Evolutionary conservation across 2,113 vertebrate species (phyloP).

Genomic region (Pygoscelis antarcticus): DNA sequence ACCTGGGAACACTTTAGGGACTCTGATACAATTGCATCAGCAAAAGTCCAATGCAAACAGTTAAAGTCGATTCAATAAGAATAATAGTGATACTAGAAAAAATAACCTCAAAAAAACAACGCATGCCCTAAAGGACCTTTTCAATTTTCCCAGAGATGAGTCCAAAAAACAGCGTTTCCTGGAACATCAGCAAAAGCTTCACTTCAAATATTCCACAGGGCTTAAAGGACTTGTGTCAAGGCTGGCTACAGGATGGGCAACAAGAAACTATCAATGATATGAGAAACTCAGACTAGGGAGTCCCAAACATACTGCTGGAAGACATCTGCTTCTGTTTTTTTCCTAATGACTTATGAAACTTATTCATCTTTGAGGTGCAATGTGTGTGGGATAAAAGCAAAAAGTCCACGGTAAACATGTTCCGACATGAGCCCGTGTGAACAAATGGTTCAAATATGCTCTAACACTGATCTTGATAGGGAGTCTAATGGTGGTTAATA

Average conservation of each 20-base stretch:
- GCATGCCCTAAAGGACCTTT: not conserved
- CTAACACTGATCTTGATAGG: not conserved
- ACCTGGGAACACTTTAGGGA: not conserved
- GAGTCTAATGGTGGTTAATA: not conserved
- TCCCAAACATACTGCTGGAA: not conserved
- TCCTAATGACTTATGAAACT: not conserved
- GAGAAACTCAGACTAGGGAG: not conserved
- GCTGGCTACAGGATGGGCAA: not conserved
- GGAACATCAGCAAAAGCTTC: not conserved
- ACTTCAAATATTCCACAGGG: not conserved
- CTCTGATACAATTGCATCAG: not conserved
- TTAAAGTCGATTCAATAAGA: not conserved
- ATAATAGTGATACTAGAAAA: not conserved
- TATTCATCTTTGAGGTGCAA: not conserved
- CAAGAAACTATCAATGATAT: fast-evolving
- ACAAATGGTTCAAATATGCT: not conserved
- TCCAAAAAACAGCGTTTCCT: not conserved
- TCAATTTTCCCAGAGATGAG: not conserved
- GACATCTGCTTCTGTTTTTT: not conserved
- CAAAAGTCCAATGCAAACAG: conserved; percentile 14
- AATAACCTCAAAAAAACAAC: not conserved
- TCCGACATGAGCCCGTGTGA: fast-evolving
- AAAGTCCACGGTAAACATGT: not conserved
- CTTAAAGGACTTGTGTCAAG: not conserved
- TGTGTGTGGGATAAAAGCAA: no score